phyloP scores from a whole-genome alignment of 2,888 invertebrate species.

The Orthonychiurus folsomi region DNA sequence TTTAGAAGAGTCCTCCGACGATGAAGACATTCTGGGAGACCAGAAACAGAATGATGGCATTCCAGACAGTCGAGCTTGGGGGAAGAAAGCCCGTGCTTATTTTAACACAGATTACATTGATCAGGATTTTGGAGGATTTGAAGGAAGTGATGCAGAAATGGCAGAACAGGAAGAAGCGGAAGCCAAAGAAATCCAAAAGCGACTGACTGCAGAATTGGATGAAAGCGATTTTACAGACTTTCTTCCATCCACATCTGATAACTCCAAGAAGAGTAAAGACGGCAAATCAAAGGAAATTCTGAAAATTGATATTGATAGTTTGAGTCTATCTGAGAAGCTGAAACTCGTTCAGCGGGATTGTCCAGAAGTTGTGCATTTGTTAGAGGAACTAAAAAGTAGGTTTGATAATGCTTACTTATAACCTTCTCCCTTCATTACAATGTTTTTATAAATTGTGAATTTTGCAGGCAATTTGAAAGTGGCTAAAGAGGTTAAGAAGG shows the following conservation, averaged over 20 bases:
- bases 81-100: conserved; percentile 65
- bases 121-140: conserved; percentile 63
- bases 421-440: not conserved
- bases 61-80: conserved; percentile 80
- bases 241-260: conserved; percentile 16
- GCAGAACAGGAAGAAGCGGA: conserved; percentile 76
- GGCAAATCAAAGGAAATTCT: conserved; percentile 53
- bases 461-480: conserved; percentile 51
- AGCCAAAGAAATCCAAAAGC: conserved; percentile 62
- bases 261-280: conserved; percentile 10
- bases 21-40: conserved; percentile 64
- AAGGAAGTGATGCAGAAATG: conserved; percentile 59
- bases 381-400: conserved; percentile 67
- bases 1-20: conserved; percentile 41
- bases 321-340: conserved; percentile 65
- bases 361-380: conserved; percentile 71
- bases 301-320: conserved; percentile 64
- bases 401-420: conserved; percentile 6
- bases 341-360: conserved; percentile 73
- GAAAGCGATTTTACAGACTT: conserved; percentile 60
- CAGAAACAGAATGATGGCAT: conserved; percentile 59
- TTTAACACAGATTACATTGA: conserved; percentile 85
- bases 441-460: not conserved
- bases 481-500: conserved; percentile 57
- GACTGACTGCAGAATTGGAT: conserved; percentile 65